These are phyloP conservation scores for Muraenolepis orangiensis DNA, from an alignment of 2,797 vertebrate species.

Conservation along the genomic window DNA sequence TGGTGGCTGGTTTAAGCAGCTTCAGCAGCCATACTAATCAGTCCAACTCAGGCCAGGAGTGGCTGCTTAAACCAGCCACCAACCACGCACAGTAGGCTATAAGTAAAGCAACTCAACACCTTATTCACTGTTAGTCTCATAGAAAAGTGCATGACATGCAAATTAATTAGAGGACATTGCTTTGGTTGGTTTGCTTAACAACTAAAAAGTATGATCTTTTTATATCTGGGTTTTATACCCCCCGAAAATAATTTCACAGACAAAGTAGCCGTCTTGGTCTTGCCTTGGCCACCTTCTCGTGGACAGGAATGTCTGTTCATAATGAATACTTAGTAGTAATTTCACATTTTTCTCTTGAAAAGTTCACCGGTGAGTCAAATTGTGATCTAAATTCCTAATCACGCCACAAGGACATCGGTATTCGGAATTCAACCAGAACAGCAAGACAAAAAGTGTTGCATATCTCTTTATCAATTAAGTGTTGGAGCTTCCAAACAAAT, in stretches of 20 bases:
- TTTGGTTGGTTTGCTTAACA: too few relatives aligned
- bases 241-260: not conserved
- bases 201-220: not conserved
- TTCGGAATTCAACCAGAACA: not conserved
- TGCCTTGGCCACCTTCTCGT: not conserved
- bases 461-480: not conserved
- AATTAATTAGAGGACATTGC: too few relatives aligned
- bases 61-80: too few relatives aligned
- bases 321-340: not conserved
- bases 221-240: not conserved
- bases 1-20: too few relatives aligned
- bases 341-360: slow-evolving; percentile 1
- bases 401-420: not conserved
- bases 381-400: not conserved
- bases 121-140: too few relatives aligned
- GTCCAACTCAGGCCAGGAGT: too few relatives aligned
- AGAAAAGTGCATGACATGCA: too few relatives aligned
- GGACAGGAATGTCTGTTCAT: not conserved
- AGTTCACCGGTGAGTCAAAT: not conserved
- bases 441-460: not conserved
- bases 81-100: too few relatives aligned
- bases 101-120: too few relatives aligned
- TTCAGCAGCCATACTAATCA: too few relatives aligned
- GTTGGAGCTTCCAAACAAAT: not conserved
- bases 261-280: not conserved